Evolutionary conservation across 2,113 vertebrate species (phyloP), one percentile per base, ranked within the genome.

Genomic region (Alaudala cheleensis): DNA sequence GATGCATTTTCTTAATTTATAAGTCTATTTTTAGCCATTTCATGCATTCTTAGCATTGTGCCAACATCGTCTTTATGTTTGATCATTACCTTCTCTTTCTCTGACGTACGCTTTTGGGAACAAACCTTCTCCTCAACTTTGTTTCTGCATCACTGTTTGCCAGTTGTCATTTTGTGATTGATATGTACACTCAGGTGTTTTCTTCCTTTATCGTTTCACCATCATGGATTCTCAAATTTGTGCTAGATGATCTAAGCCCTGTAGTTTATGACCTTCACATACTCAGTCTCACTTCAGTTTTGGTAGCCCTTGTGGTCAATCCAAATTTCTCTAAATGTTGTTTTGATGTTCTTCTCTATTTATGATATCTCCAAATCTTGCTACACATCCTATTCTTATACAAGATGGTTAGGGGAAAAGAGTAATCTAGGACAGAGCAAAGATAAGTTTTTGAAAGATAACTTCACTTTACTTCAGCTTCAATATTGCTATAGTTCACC

Each of bases 131-230:
- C 37, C 23, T 78, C 42, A 73, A 5, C 18, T 81, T 83, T 51
- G 14, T 60, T 81, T 78, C 51, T 86, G 24, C 29, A 88, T 74
- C 51, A 34, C 62, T 86, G 60, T 95, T 94, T 93, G 57, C 72
- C 57, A 49, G 31, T 85, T 92, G 89, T 42, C 83, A 84, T 86
- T 60, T 64, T 84, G 80, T 86, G 92, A 95, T 37, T 74, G 71
- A 96, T 93, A 20, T 81, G 72, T 94, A 64, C 80, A 78, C 80
- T 92, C 94, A 91, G 86, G 83, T 96, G 91, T 21, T 84, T 74
- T n/a, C 64, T 78, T 70, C 19, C 64, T 88, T 94, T 95, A 88
- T 88, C 20, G 9, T 78, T 93, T 67, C 65, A 56, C 62, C 66
- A 67, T 57, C 2, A 0, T 19, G 62, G 81, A 76, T 90, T 91